Base-by-base conservation (phyloP, 2,888 invertebrate species). In the Barypeithes pellucidus region DNA sequence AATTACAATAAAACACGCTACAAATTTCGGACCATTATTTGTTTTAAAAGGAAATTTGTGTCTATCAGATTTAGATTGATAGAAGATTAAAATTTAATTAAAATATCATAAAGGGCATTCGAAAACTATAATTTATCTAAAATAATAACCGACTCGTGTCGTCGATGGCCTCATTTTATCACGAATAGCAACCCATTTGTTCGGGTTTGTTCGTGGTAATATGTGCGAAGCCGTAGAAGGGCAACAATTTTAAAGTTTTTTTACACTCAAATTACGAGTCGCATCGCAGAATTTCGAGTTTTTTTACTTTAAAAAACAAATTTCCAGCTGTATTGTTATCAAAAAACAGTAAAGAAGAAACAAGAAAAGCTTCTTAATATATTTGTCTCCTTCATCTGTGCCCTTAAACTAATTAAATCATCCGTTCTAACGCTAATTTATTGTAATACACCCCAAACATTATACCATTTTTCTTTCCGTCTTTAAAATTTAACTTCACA, bases 41-140 rank as follows among this genome's bases (percentile, higher is more conserved):
- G 62, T 62, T 72, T 72, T 65, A 57, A 67, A 68, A 52, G 67
- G 60, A 68, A 72, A 63, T 65, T 73, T 45, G 39, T 29, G 33
- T 62, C 63, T 73, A 68, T 73, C 73, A 36, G 73, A 73, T 73
- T 57, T 39, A 68, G 73, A 73, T 73, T 68, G 24, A 24, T 20
- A 62, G 54, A 47, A 54, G 63, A 73, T 73, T 68, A 73, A 68
- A 73, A 5, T 63, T 68, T 68, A 73, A 73, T 73, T 67, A 73
- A 73, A 61, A 67, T 59, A 41, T 5, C 20, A 45, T 54, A 54
- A 16, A 11, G 3, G 54, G 33, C 9, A 33, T 18, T 33, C 16
- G 7, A 57, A 33, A 57, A 33, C 22, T 50, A 22, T 45, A 1
- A 9, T 29, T 29, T 29, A 29, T 29, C 29, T 29, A 29, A 29